These are phyloP conservation scores for Thamnophis sirtalis DNA, from an alignment of 2,113 vertebrate genomes.

Conservation along the genomic window DNA sequence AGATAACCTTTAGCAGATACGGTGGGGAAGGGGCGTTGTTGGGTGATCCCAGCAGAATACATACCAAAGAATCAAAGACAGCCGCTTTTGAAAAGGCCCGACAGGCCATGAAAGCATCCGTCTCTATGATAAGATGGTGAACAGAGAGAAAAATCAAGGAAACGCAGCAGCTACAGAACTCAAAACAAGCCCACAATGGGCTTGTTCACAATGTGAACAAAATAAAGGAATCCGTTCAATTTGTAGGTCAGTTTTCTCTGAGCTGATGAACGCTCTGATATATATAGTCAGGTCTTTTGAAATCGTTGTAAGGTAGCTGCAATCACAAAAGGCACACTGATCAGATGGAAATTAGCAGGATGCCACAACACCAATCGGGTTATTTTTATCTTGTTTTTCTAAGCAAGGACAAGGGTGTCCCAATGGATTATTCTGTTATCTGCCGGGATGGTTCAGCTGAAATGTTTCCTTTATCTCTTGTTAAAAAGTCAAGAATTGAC, in stretches of 20 bases:
- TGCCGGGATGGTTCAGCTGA: not conserved
- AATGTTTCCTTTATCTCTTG: not conserved
- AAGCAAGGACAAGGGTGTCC: not conserved
- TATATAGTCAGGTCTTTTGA: not conserved
- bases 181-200: not conserved
- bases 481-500: not conserved
- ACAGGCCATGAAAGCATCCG: not conserved
- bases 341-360: not conserved
- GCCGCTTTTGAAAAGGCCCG: not conserved
- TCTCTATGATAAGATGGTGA: not conserved
- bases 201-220: not conserved
- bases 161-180: not conserved
- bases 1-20: not conserved
- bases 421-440: not conserved
- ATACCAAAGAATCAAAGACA: not conserved
- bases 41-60: not conserved
- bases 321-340: not conserved
- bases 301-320: not conserved
- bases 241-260: not conserved
- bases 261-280: not conserved
- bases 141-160: not conserved
- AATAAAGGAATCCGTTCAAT: not conserved
- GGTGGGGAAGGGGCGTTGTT: not conserved
- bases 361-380: not conserved
- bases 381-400: not conserved